phyloP scores from a whole-genome alignment of 2,888 invertebrate species.

The Spilarctia lutea region DNA sequence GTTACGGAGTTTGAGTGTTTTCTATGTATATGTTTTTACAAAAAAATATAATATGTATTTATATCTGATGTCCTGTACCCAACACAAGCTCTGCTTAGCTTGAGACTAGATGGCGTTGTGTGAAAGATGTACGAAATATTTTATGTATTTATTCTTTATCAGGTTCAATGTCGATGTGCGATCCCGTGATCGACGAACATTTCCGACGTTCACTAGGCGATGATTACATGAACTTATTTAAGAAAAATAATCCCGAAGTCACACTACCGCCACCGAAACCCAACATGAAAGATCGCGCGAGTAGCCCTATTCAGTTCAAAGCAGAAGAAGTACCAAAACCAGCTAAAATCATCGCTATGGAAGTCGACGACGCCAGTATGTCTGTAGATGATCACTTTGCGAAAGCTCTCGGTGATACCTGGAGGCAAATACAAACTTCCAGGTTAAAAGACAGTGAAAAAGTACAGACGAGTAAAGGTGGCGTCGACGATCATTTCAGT shows the following conservation, averaged over 20 bases:
- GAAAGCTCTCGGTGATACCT: conserved; percentile 94
- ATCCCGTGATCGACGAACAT: conserved; percentile 98
- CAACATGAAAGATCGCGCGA: conserved; percentile 81
- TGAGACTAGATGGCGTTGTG: too few species aligned
- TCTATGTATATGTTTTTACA: too few species aligned
- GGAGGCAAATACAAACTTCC: conserved; percentile 91
- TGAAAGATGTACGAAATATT: too few species aligned
- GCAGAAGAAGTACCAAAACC: conserved; percentile 72
- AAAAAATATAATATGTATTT: too few species aligned
- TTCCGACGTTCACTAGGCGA: conserved; percentile 96
- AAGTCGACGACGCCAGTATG: conserved; percentile 86
- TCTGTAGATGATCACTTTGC: conserved; percentile 97
- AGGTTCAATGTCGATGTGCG: conserved; percentile 92
- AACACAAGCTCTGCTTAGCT: too few species aligned
- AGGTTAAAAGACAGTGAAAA: conserved; percentile 82
- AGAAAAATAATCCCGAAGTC: conserved; percentile 80
- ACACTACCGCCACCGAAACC: conserved; percentile 71
- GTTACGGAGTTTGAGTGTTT: too few species aligned
- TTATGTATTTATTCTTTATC: conserved; percentile 29
- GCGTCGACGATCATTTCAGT: conserved; percentile 96
- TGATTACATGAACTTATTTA: conserved; percentile 91
- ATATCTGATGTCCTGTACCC: too few species aligned
- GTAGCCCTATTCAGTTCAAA: conserved; percentile 82
- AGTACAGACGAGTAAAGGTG: conserved; percentile 66
- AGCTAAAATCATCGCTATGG: conserved; percentile 84